phyloP scores from a whole-genome alignment of 2,888 invertebrate species.

The Ceriagrion tenellum region DNA sequence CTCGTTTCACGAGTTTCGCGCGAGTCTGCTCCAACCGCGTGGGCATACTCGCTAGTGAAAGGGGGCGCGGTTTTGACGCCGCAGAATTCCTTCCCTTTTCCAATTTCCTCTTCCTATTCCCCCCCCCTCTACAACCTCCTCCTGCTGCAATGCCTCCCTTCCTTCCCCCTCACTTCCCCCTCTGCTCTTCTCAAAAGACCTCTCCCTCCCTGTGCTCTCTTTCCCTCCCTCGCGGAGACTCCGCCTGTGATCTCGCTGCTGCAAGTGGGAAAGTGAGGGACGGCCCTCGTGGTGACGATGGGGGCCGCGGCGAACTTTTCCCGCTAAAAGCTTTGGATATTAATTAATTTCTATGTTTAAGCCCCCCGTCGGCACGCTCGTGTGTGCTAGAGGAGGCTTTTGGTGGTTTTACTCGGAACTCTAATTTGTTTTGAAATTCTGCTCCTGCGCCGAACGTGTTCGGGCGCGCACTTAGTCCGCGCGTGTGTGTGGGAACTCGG shows the following conservation, averaged over 20 bases:
- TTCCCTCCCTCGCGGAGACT: background rate
- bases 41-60: too few species aligned
- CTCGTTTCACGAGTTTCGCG: too few species aligned
- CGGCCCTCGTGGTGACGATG: background rate
- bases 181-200: background rate
- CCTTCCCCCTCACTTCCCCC: too few species aligned
- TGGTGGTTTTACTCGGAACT: background rate
- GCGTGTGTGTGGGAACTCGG: background rate
- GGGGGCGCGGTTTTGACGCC: too few species aligned
- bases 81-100: too few species aligned
- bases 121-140: too few species aligned
- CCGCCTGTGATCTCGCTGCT: background rate
- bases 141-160: too few species aligned
- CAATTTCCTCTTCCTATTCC: background rate
- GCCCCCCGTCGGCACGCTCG: background rate
- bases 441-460: background rate
- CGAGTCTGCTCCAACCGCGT: too few species aligned
- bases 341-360: background rate
- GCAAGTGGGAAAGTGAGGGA: background rate
- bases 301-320: background rate
- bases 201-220: background rate
- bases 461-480: background rate
- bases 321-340: background rate
- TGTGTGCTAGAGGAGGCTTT: background rate
- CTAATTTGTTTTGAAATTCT: constrained; percentile 2